Conservation (phyloP, 2,888 invertebrate genomes). For the Dromius quadrimaculatus region DNA sequence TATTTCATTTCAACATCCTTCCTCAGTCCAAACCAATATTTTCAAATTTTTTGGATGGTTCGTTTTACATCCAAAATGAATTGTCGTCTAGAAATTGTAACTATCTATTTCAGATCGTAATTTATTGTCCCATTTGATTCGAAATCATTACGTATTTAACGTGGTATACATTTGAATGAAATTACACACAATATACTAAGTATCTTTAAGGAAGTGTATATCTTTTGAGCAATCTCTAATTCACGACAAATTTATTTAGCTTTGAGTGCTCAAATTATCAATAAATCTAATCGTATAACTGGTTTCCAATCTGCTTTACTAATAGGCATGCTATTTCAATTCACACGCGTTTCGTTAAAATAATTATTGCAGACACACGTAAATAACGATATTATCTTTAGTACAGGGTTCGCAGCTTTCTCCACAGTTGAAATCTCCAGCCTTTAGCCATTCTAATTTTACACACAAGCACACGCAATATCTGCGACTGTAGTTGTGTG, state of each 20-base stretch:
- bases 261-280: constrained; percentile 19
- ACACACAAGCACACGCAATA: not conserved
- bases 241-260: constrained; percentile 31
- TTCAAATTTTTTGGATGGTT: too few relatives aligned
- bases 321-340: constrained; percentile 31
- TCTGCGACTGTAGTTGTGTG: not conserved
- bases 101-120: too few relatives aligned
- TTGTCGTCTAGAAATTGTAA: too few relatives aligned
- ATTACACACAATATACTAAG: too few relatives aligned
- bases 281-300: constrained; percentile 29
- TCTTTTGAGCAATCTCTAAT: too few relatives aligned
- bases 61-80: too few relatives aligned
- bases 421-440: constrained; percentile 27
- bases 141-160: too few relatives aligned
- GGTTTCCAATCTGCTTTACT: constrained; percentile 37
- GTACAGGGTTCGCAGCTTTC: constrained; percentile 29
- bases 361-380: constrained; percentile 24
- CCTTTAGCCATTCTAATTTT: not conserved
- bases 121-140: too few relatives aligned
- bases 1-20: too few relatives aligned
- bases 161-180: too few relatives aligned
- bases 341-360: constrained; percentile 28
- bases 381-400: constrained; percentile 34
- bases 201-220: too few relatives aligned
- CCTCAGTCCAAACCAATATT: too few relatives aligned